phyloP scores from a whole-genome alignment of 2,797 vertebrate species.

The Simalia tracyae region DNA sequence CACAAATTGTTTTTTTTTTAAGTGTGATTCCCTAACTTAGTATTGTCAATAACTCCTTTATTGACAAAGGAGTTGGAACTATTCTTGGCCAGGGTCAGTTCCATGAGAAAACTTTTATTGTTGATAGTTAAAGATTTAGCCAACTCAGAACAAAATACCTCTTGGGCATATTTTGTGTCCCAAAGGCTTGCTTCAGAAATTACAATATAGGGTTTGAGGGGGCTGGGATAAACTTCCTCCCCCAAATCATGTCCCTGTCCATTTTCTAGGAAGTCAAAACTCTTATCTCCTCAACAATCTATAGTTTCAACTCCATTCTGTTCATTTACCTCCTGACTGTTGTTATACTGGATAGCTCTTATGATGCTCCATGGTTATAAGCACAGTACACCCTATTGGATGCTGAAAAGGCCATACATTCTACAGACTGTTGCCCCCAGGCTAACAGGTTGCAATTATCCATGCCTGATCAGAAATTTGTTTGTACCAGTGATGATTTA shows the following conservation, averaged over 20 bases:
- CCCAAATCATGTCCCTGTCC: too few species aligned
- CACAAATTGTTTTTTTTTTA: neutral
- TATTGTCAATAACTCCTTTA: neutral
- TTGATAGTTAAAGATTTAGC: neutral
- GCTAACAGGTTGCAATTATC: neutral
- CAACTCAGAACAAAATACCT: neutral
- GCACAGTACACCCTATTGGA: neutral
- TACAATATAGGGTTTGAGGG: too few species aligned
- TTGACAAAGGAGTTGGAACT: neutral
- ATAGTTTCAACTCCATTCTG: neutral
- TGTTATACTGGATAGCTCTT: neutral
- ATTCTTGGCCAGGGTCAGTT: neutral
- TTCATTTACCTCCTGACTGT: neutral
- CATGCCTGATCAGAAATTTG: neutral
- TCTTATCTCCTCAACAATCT: neutral
- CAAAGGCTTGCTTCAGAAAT: neutral
- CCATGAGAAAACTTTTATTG: neutral
- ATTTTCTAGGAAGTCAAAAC: neutral
- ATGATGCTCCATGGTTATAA: neutral
- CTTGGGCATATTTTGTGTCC: neutral
- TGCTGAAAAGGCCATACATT: neutral
- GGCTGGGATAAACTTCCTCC: too few species aligned
- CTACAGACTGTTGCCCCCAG: neutral
- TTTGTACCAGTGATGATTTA: neutral
- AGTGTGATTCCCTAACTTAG: neutral